phyloP scores from a whole-genome alignment of 23 tunicate species.

The Trididemnum miniatum region DNA sequence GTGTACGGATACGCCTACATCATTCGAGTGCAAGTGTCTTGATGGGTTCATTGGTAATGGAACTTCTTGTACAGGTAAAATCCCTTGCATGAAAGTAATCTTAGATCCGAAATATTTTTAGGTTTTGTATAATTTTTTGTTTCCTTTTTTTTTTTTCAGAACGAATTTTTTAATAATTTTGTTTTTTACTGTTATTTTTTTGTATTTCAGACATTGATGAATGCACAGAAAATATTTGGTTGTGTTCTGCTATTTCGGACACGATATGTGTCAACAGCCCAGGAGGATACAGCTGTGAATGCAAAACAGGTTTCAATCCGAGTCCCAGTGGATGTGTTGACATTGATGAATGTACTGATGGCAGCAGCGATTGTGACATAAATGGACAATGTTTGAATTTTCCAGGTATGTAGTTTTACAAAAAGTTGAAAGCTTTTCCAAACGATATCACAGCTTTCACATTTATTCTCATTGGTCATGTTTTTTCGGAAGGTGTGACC shows the following conservation, averaged over 20 bases:
- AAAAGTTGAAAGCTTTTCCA: too few relatives aligned
- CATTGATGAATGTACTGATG: neutral
- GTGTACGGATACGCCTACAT: slow-evolving; percentile 27
- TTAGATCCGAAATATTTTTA: neutral
- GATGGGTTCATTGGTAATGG: slow-evolving; percentile 42
- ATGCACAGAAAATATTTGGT: neutral
- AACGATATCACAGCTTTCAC: too few relatives aligned
- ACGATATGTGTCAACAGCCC: neutral
- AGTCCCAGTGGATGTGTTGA: neutral
- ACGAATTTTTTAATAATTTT: too few relatives aligned
- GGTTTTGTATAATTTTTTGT: too few relatives aligned
- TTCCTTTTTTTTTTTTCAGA: too few relatives aligned
- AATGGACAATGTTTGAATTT: neutral
- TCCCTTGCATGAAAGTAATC: neutral
- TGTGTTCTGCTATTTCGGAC: neutral
- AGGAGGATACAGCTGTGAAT: slow-evolving; percentile 3
- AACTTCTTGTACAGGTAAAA: slow-evolving; percentile 34
- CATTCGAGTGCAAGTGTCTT: slow-evolving; percentile 35
- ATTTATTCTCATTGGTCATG: too few relatives aligned
- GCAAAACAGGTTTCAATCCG: neutral
- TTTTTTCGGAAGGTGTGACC: neutral
- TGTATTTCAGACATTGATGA: slow-evolving; percentile 10
- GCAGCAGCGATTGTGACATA: neutral
- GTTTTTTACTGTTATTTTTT: neutral
- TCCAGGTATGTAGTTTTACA: slow-evolving; percentile 7